Conservation (phyloP, 2,797 vertebrate species). For the Scolopax rusticola region DNA sequence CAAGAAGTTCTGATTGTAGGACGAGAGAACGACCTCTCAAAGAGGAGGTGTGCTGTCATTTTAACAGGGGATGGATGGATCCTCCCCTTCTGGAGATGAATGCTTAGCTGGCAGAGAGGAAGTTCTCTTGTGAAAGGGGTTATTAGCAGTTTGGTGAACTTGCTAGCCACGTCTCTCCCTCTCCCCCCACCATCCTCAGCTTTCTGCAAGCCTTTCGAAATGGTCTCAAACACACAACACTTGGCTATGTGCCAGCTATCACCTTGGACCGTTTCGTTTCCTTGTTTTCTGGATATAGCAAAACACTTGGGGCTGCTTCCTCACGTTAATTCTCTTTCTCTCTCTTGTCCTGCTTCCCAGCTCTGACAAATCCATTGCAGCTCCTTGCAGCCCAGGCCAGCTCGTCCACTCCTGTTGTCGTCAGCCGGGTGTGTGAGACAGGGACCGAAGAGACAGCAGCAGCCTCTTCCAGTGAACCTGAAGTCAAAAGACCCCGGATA, state of each 20-base stretch:
- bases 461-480: conserved; percentile 82
- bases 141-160: not conserved
- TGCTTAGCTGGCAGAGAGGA: not conserved
- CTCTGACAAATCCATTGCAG: conserved; percentile 93
- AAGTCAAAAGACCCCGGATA: conserved; percentile 88
- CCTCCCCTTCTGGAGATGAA: not conserved
- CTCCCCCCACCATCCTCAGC: not conserved
- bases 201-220: not conserved
- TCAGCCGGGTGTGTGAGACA: conserved; percentile 83
- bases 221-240: not conserved
- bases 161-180: not conserved
- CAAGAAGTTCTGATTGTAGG: not conserved
- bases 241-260: not conserved
- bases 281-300: not conserved
- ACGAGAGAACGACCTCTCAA: not conserved
- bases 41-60: not conserved
- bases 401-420: conserved; percentile 91
- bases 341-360: conserved; percentile 70
- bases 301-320: not conserved
- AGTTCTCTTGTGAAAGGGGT: not conserved
- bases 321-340: not conserved
- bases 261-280: not conserved
- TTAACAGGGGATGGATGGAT: not conserved
- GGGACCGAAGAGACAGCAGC: conserved; percentile 78
- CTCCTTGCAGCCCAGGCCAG: conserved; percentile 96